These are phyloP conservation scores for Eriosoma lanigerum DNA, from an alignment of 1,140 invertebrate genomes.

Conservation along the genomic window DNA sequence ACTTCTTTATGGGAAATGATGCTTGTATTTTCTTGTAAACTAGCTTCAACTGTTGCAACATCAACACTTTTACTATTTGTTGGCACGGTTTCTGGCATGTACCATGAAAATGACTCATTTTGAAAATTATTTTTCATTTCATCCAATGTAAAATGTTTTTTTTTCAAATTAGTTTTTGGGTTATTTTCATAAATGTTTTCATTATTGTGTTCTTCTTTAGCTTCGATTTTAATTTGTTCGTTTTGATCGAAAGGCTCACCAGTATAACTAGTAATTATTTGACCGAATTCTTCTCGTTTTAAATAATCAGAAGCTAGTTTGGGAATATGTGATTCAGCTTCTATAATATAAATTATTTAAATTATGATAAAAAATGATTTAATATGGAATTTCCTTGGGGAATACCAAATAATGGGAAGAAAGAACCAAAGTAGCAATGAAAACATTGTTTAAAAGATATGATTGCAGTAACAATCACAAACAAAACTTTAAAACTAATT, in stretches of 20 bases:
- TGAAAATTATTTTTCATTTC: background rate
- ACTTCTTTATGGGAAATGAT: conserved; percentile 12
- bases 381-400: too few species aligned
- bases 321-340: conserved; percentile 44
- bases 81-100: background rate
- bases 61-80: conserved; percentile 11
- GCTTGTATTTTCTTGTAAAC: conserved; percentile 29
- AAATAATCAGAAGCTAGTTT: conserved; percentile 32
- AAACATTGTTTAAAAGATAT: too few species aligned
- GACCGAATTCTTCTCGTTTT: conserved; percentile 42
- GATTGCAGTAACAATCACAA: too few species aligned
- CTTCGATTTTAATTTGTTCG: conserved; percentile 17
- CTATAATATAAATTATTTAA: conserved; percentile 30
- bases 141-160: conserved; percentile 28
- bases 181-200: conserved; percentile 41
- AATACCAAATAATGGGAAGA: too few species aligned
- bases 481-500: too few species aligned
- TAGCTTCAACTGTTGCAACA: background rate
- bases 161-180: conserved; percentile 4
- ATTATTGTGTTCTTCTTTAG: background rate
- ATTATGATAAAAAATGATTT: too few species aligned
- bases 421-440: too few species aligned
- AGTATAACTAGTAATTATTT: conserved; percentile 47
- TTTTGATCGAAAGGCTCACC: background rate
- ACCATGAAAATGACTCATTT: background rate